Evolutionary conservation across 2,113 vertebrate genomes (phyloP).

Genomic region (Channa maculata): DNA sequence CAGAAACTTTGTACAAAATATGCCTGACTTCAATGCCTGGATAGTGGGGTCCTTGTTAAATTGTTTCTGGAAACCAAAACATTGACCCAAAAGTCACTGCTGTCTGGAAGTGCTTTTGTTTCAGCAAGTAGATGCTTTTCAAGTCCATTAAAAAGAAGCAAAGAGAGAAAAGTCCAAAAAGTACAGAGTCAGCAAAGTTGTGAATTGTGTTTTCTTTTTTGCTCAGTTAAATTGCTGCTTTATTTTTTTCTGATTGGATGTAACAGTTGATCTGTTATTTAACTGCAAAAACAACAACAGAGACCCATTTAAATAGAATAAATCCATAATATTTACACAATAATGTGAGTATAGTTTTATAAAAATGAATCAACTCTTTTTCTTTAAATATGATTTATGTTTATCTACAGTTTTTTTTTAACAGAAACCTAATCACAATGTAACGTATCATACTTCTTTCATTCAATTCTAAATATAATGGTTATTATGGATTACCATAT

Average conservation of each 20-base stretch:
- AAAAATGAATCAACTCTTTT: conserved; percentile 82
- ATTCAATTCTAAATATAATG: conserved; percentile 79
- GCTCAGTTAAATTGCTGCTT: conserved; percentile 67
- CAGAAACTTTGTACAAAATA: conserved; percentile 91
- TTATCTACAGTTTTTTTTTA: conserved; percentile 82
- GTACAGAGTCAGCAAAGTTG: conserved; percentile 79
- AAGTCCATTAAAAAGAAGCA: conserved; percentile 82
- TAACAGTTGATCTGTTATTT: conserved; percentile 80
- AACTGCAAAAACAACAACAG: conserved; percentile 86
- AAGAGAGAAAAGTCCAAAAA: conserved; percentile 76
- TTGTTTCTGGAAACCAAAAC: conserved; percentile 73
- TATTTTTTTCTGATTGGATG: conserved; percentile 66
- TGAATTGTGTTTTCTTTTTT: conserved; percentile 72
- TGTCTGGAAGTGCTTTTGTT: conserved; percentile 82
- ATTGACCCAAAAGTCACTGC: conserved; percentile 79
- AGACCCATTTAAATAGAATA: conserved; percentile 85
- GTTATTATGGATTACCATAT: conserved; percentile 81
- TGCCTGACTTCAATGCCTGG: conserved; percentile 93
- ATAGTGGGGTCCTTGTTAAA: conserved; percentile 87
- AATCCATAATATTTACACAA: conserved; percentile 85
- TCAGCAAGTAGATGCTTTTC: conserved; percentile 78
- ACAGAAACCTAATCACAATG: conserved; percentile 84
- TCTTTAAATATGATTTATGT: conserved; percentile 84
- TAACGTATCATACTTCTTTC: conserved; percentile 82
- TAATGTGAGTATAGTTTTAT: conserved; percentile 83